Base-by-base conservation (phyloP, 2,888 invertebrate genomes). In the Leucoptera coffeella region DNA sequence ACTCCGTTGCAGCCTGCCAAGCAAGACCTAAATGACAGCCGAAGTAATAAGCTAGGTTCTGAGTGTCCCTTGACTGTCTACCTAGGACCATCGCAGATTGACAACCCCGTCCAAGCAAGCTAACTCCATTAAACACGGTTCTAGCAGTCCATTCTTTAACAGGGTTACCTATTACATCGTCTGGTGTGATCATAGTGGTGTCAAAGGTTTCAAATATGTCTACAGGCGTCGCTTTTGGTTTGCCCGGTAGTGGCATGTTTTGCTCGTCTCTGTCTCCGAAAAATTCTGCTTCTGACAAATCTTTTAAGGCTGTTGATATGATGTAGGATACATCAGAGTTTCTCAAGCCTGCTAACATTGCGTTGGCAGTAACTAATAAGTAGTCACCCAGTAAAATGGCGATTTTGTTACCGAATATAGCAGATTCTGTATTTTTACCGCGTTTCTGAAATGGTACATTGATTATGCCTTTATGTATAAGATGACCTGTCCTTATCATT, bases 381-480 rank as follows among this genome's bases (percentile, higher is more conserved):
- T 88, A 91, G 49, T 92, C 92, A 2, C 87, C 92, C 32, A 86
- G 81, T 0, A 92, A 61, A 3, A 91, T 75, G 1, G 90, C 88
- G 33, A 92, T 86, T 69, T 91, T 91, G 43, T 91, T 91, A 0
- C 90, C 90, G 46, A 86, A 87, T 36, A 85, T 80, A 57, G 90
- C 82, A 25, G 88, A 84, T 33, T 80, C 78, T 2, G 75, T 71
- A 32, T 76, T 75, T 15, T 75, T 71, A 0, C 74, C 62, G 24
- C 78, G 60, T 25, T 74, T 65, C 25, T 77, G 69, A 12, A 59
- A 59, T 0, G 69, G 61, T 0, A 71, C 64, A 24, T 72, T 69
- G 2, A 71, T 56, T 0, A 72, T 61, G 0, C 72, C 84, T 50
- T 77, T 77, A 44, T 92, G 92, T 2, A 91, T 83, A 13, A 89